These are phyloP conservation scores for Drosophila teissieri DNA, from an alignment of 1,140 invertebrate species.

Conservation along the genomic window DNA sequence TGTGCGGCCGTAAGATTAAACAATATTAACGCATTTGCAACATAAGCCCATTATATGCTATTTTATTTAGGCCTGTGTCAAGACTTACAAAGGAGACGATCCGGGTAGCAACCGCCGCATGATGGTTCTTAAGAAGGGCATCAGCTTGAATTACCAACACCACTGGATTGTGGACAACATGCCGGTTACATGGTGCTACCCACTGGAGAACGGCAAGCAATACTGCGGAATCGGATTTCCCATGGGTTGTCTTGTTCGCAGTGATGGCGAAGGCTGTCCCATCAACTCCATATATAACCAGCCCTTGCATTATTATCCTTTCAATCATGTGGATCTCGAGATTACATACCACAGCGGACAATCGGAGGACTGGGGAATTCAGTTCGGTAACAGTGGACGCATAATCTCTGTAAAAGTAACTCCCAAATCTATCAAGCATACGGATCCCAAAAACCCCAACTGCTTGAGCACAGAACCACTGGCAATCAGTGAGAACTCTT, in stretches of 20 bases:
- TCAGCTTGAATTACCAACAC: constrained; percentile 98
- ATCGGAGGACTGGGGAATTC: constrained; percentile 92
- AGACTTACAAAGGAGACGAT: constrained; percentile 89
- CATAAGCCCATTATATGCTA: neutral
- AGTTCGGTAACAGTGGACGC: constrained; percentile 93
- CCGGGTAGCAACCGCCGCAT: constrained; percentile 89
- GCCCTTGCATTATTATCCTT: constrained; percentile 93
- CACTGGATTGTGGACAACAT: constrained; percentile 99
- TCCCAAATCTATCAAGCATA: constrained; percentile 92
- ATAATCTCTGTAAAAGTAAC: constrained; percentile 93
- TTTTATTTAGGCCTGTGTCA: constrained; percentile 86
- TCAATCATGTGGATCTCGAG: constrained; percentile 97
- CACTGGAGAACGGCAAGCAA: constrained; percentile 89
- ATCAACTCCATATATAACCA: constrained; percentile 86
- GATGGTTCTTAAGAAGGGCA: constrained; percentile 94
- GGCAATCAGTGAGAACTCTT: constrained; percentile 87
- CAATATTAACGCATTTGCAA: neutral
- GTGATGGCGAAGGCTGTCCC: constrained; percentile 79
- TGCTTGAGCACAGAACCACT: constrained; percentile 88
- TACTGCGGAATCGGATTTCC: constrained; percentile 98
- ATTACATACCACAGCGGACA: constrained; percentile 96
- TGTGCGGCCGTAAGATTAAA: constrained; percentile 87
- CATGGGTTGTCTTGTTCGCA: constrained; percentile 95
- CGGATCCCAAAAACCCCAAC: constrained; percentile 84
- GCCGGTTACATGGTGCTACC: constrained; percentile 98